phyloP scores from a whole-genome alignment of 2,888 invertebrate genomes.

The Hemaris fuciformis region DNA sequence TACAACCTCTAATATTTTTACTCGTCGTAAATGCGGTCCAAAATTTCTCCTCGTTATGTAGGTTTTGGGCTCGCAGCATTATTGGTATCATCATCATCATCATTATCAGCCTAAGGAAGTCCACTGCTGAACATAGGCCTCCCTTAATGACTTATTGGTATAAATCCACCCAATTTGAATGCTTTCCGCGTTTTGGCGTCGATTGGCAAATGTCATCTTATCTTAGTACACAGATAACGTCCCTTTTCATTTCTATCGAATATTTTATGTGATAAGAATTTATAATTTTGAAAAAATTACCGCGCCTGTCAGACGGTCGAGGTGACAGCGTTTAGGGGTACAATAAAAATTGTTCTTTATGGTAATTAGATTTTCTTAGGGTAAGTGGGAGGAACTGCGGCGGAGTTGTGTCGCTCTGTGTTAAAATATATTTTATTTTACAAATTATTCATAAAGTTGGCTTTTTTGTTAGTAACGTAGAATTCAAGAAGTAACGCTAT shows the following conservation, averaged over 20 bases:
- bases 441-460: neutral
- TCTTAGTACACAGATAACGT: constrained; percentile 22
- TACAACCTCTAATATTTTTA: no score
- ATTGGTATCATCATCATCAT: no score
- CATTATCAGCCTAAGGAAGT: no score
- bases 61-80: no score
- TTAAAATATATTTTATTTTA: neutral
- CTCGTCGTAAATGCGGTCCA: no score
- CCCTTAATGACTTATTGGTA: no score
- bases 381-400: neutral
- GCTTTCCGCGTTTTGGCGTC: constrained; percentile 24
- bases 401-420: neutral
- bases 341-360: constrained; percentile 9
- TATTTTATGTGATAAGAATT: constrained; percentile 16
- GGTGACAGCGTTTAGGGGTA: neutral
- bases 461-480: neutral
- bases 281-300: constrained; percentile 1
- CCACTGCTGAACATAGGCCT: no score
- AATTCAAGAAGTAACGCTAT: neutral
- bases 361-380: neutral
- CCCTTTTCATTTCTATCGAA: constrained; percentile 21
- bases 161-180: constrained; percentile 24
- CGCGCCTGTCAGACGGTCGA: neutral
- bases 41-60: no score
- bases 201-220: constrained; percentile 24